Percentiles rank a stretch among this genome's conserved stretches.
Evolutionary conservation across 2,797 vertebrate genomes (phyloP).

Genomic region (Orientallactaga sibirica): DNA sequence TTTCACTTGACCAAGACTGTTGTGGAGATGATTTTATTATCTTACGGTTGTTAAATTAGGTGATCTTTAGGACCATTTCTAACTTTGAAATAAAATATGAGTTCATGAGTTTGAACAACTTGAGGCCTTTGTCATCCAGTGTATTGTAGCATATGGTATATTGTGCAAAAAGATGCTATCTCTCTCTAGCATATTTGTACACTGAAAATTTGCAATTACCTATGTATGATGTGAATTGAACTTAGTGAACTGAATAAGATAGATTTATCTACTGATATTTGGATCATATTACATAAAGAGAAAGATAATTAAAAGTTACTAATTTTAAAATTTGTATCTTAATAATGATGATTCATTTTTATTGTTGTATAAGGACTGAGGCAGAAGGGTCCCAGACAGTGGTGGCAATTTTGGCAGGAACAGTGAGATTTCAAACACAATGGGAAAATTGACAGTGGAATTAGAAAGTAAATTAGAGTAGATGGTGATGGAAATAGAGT

Average conservation of each 20-base stretch:
- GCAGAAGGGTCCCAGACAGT: neutral
- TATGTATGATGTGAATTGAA: neutral
- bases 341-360: constrained; percentile 50
- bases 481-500: constrained; percentile 46
- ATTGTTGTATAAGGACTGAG: neutral
- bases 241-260: neutral
- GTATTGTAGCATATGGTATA: neutral
- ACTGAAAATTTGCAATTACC: neutral
- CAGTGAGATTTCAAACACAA: neutral
- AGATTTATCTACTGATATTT: neutral
- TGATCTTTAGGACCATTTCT: neutral
- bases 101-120: neutral
- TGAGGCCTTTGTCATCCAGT: neutral
- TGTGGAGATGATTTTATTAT: neutral
- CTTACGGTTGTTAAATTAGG: neutral
- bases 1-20: neutral
- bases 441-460: constrained; percentile 35
- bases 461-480: constrained; percentile 54
- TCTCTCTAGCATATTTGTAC: neutral
- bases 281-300: neutral
- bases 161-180: neutral
- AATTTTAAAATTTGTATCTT: constrained; percentile 19
- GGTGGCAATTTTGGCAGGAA: constrained; percentile 5
- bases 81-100: neutral
- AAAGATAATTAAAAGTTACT: neutral